These are phyloP conservation scores for Diaprepes abbreviatus DNA, from an alignment of 2,888 invertebrate species.

Conservation along the genomic window DNA sequence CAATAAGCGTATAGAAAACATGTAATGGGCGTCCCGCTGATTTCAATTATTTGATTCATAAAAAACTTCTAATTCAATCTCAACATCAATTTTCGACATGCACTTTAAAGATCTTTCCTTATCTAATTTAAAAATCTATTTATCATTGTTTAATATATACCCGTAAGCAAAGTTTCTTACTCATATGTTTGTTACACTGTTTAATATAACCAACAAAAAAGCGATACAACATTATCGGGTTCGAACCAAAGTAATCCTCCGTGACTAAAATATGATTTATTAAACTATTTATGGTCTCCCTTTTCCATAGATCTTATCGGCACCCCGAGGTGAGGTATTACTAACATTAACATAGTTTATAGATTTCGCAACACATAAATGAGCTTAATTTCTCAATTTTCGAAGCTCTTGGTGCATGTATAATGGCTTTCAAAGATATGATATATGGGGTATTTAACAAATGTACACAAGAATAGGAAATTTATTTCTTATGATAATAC, in stretches of 20 bases:
- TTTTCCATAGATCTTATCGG: slow-evolving; percentile 30
- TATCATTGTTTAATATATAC: background rate
- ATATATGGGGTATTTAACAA: slow-evolving; percentile 14
- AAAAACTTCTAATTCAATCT: slow-evolving; percentile 21
- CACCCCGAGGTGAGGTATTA: slow-evolving; percentile 35
- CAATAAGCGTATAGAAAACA: too few relatives aligned
- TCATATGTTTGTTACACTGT: background rate
- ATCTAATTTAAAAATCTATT: slow-evolving; percentile 20
- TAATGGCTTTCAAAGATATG: slow-evolving; percentile 9
- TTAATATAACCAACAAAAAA: background rate
- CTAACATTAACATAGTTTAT: slow-evolving; percentile 32
- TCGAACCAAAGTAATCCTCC: slow-evolving; percentile 18
- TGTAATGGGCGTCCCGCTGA: too few relatives aligned
- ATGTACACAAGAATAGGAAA: background rate
- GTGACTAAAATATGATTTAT: slow-evolving; percentile 43
- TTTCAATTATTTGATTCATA: background rate
- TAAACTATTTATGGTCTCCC: slow-evolving; percentile 30
- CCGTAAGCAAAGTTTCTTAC: background rate
- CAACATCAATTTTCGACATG: slow-evolving; percentile 17
- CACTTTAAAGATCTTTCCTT: background rate
- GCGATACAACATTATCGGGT: background rate
- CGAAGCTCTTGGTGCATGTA: slow-evolving; percentile 20
- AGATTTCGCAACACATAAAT: slow-evolving; percentile 41
- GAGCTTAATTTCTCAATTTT: slow-evolving; percentile 39
- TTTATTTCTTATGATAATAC: background rate